These are phyloP conservation scores for Saturnia pavonia DNA, from an alignment of 2,888 invertebrate species.

Conservation along the genomic window DNA sequence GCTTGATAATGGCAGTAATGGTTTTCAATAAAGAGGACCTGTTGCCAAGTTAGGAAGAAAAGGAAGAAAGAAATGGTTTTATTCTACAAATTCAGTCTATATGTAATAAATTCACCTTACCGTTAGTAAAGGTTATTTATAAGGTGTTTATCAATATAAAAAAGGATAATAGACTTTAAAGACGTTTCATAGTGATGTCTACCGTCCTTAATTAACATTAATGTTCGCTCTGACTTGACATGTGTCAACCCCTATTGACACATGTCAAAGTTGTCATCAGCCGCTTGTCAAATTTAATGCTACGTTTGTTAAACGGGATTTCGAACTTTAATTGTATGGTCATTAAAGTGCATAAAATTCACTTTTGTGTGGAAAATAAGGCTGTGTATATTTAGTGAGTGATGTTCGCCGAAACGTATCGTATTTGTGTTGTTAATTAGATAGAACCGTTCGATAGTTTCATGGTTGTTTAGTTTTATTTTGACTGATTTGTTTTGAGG, in stretches of 20 bases:
- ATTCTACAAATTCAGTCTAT: background rate
- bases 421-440: slow-evolving; percentile 23
- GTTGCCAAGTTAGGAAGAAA: too few species aligned
- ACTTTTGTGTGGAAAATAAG: background rate
- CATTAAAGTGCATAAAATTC: slow-evolving; percentile 17
- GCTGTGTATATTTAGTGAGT: slow-evolving; percentile 6
- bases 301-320: slow-evolving; percentile 30
- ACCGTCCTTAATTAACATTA: slow-evolving; percentile 65
- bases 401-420: slow-evolving; percentile 23
- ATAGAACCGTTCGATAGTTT: slow-evolving; percentile 14
- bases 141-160: background rate
- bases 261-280: slow-evolving; percentile 63
- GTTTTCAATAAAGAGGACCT: too few species aligned
- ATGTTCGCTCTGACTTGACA: slow-evolving; percentile 46
- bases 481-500: slow-evolving; percentile 12
- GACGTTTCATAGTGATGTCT: slow-evolving; percentile 32
- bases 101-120: background rate
- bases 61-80: too few species aligned
- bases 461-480: slow-evolving; percentile 11
- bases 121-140: background rate
- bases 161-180: slow-evolving; percentile 5
- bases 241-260: slow-evolving; percentile 44
- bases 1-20: too few species aligned
- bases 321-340: slow-evolving; percentile 33
- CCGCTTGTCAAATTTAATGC: slow-evolving; percentile 30